Conservation (phyloP, 2,888 invertebrate species). For the Entomobrya multifasciata region DNA sequence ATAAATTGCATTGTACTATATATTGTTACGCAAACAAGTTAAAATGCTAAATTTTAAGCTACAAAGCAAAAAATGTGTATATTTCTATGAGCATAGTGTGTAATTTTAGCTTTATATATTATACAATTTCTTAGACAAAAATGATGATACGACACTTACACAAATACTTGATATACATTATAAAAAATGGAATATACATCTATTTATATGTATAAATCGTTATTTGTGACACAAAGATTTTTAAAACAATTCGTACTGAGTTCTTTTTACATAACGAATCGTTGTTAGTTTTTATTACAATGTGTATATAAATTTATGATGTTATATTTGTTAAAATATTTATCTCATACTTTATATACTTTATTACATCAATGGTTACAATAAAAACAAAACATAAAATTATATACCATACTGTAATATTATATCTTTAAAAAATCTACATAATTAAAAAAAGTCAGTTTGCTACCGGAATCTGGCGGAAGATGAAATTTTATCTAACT, state of each 20-base stretch:
- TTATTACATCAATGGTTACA: constrained; percentile 36
- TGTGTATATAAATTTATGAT: constrained; percentile 1
- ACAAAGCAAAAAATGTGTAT: constrained; percentile 13
- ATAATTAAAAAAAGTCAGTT: not conserved
- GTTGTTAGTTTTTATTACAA: constrained; percentile 46
- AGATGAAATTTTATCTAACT: constrained; percentile 7
- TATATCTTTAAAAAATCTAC: not conserved
- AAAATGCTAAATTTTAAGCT: not conserved
- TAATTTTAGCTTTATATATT: not conserved
- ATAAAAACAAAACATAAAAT: too few species aligned
- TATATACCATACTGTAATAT: not conserved
- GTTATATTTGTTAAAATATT: constrained; percentile 27
- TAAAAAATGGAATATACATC: not conserved
- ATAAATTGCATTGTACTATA: constrained; percentile 22
- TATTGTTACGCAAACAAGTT: constrained; percentile 32
- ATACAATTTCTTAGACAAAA: not conserved
- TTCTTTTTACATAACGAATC: constrained; percentile 44
- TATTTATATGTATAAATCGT: constrained; percentile 7
- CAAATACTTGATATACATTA: not conserved
- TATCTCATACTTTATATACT: constrained; percentile 53
- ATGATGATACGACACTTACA: constrained; percentile 29
- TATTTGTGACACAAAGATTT: constrained; percentile 24
- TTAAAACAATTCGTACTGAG: constrained; percentile 49
- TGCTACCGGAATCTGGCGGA: not conserved
- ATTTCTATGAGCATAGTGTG: constrained; percentile 34